Base-by-base conservation (phyloP, 2,797 vertebrate species). In the Taenioides sp. region DNA sequence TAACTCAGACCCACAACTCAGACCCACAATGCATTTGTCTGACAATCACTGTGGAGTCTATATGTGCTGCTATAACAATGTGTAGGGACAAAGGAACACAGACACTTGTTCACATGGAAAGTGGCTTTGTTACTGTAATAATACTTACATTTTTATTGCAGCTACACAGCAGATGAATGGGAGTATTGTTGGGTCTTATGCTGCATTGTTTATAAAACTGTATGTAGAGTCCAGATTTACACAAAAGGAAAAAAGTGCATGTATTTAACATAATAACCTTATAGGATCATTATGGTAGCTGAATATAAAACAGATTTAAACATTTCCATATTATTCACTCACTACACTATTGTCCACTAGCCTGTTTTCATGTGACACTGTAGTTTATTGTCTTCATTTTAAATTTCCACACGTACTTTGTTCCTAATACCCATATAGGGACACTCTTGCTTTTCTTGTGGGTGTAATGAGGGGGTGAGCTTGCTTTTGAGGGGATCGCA, bases 1-100 rank as follows among this genome's bases (percentile, higher is more conserved):
- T 70, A 68, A 73, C 71, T 65, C 78, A 55, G 71, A 80, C 71
- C 73, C 82, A 65, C 79, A 75, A 81, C 71, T 65, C 78, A 55
- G 71, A 80, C 71, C 73, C 82, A 65, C 79, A 75, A 81, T 84
- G 82, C 73, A 77, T 87, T 67, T 49, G 70, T 64, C 65, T 86
- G 87, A 88, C 90, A 90, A 77, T 91, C 88, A 88, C 40, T 16
- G 49, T 37, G 71, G 37, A 23, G 75, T 76, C 85, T 84, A 80
- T 77, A 74, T 67, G 77, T 76, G 78, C 84, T 47, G 59, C 63
- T 49, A 73, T 64, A 80, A 87, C 84, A 87, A 89, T 87, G 72
- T 75, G 82, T 85, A 80, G 71, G 65, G 77, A 88, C 84, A 87
- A 87, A 81, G 79, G 84, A 64, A 57, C 77, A 61, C 25, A 83